Evolutionary conservation across 2,797 vertebrate species (phyloP), one percentile per base, ranked within the genome.

Genomic region (Pagetopsis macropterus): DNA sequence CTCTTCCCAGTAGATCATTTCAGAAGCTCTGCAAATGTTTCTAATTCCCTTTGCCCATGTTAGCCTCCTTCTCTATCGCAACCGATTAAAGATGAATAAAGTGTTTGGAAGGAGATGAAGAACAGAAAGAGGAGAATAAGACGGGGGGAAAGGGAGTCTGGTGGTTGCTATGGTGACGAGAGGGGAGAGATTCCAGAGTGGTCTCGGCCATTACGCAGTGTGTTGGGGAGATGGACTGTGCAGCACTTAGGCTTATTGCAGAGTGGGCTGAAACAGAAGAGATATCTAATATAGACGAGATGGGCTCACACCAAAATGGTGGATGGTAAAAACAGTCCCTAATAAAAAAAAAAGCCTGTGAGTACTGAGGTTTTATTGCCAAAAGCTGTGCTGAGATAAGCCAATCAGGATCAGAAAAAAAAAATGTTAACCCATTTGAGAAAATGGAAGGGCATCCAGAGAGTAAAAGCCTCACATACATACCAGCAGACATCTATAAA

Each of bases 191-290:
- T 88, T 90, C 83, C 82, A 87, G 76, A 87, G 83, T 76, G 84
- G 84, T 90, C 84, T 87, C 80, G 17, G 84, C 88, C 87, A 91
- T 90, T 87, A 91, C 74, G 43, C 85, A 87, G 82, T 59, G 84
- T 89, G 85, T 79, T 84, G 73, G 67, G 79, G 79, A 89, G 91
- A 87, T 83, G 87, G 88, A 90, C 86, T 84, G 82, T 78, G 86
- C 79, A 87, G 88, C 87, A 91, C 88, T 92, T 92, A 89, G 77
- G 83, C 89, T 87, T 91, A 92, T 91, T 91, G 87, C 88, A 90
- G 81, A 84, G 87, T 90, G 78, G 85, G 87, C 84, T 88, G 79
- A 83, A 90, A 84, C 79, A 72, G 83, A 84, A 69, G 72, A 87
- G 87, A 88, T 87, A 88, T 88, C 82, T 87, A 87, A 89, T 89